Conservation (phyloP, 2,888 invertebrate species). For the Polylopha cassiicola region DNA sequence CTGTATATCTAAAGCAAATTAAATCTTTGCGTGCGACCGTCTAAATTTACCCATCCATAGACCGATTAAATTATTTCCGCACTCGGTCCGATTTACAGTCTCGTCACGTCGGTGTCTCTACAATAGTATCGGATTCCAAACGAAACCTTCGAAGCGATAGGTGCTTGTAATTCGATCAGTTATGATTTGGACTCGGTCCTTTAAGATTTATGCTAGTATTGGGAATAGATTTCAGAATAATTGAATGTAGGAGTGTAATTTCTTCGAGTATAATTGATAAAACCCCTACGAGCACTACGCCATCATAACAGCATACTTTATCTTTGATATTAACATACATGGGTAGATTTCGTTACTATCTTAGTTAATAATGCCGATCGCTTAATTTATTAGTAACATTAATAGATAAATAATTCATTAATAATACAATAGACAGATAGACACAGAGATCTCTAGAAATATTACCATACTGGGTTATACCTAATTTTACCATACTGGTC, state of each 20-base stretch:
- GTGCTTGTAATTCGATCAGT: slow-evolving; percentile 21
- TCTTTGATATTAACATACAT: too few species aligned
- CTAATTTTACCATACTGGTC: too few species aligned
- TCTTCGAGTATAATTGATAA: too few species aligned
- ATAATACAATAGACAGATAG: too few species aligned
- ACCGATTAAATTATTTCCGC: background rate
- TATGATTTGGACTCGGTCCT: slow-evolving; percentile 19
- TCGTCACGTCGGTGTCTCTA: slow-evolving; percentile 15
- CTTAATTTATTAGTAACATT: too few species aligned
- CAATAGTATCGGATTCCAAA: slow-evolving; percentile 16
- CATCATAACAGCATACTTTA: too few species aligned
- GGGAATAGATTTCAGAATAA: slow-evolving; percentile 10
- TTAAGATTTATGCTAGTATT: slow-evolving; percentile 3
- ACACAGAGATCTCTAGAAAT: too few species aligned
- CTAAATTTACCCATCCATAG: slow-evolving; percentile 4
- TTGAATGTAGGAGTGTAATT: background rate
- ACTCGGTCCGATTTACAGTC: slow-evolving; percentile 12
- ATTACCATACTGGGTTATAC: too few species aligned
- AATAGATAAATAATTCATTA: too few species aligned
- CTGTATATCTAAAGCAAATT: slow-evolving; percentile 13
- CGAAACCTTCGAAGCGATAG: slow-evolving; percentile 12
- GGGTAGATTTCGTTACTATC: too few species aligned
- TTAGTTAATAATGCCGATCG: too few species aligned
- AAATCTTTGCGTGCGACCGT: slow-evolving; percentile 15
- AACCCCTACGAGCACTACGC: too few species aligned